Conservation (phyloP, 2,113 vertebrate species). For the Eidolon helvum region DNA sequence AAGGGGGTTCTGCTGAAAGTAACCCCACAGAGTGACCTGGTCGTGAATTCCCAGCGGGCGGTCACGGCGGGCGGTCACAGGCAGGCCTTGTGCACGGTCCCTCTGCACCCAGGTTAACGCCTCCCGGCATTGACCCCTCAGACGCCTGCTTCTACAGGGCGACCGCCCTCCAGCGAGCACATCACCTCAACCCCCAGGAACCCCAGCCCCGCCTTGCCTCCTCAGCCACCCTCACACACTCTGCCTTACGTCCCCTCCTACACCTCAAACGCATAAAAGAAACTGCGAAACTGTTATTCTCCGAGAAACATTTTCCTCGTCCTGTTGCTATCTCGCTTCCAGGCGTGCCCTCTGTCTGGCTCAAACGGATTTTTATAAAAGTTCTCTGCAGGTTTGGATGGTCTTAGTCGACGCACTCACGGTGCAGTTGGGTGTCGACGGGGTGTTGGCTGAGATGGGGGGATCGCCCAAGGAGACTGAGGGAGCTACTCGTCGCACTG, state of each 20-base stretch:
- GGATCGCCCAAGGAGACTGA: not conserved
- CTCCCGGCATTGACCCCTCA: no score
- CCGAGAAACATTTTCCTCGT: not conserved
- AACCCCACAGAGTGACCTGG: no score
- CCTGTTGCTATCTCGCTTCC: not conserved
- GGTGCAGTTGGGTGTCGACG: fast-evolving
- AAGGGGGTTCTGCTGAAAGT: no score
- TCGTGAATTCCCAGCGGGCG: no score
- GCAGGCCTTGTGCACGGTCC: no score
- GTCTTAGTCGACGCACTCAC: not conserved
- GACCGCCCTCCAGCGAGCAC: no score
- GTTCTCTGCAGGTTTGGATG: not conserved
- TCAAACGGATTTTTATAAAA: not conserved
- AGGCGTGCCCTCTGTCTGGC: not conserved
- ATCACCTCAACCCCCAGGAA: no score
- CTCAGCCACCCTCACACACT: not conserved
- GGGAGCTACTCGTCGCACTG: fast-evolving
- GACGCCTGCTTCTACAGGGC: no score
- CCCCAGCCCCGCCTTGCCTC: not conserved
- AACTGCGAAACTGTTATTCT: not conserved
- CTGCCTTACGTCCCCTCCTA: not conserved
- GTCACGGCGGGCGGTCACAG: no score
- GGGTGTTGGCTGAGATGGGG: not conserved
- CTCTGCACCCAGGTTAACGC: no score
- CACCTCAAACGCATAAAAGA: not conserved